These are phyloP conservation scores for Gastrophryne carolinensis DNA, from an alignment of 2,797 vertebrate genomes.

Conservation along the genomic window DNA sequence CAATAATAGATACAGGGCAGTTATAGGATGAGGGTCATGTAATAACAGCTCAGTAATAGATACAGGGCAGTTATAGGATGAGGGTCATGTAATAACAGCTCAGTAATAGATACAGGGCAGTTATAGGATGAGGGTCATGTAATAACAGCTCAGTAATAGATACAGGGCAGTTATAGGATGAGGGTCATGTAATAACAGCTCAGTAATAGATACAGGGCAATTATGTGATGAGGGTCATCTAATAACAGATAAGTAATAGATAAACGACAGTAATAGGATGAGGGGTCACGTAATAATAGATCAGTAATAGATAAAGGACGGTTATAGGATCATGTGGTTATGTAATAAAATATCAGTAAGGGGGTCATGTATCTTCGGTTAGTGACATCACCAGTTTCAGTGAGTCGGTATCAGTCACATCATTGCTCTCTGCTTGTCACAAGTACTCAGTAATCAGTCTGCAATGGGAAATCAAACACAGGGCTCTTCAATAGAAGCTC, in stretches of 20 bases:
- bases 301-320: neutral
- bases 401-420: neutral
- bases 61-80: neutral
- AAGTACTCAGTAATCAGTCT: conserved; percentile 7
- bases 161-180: neutral
- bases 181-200: neutral
- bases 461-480: conserved; percentile 18
- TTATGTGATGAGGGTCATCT: too few species aligned
- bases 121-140: neutral
- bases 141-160: neutral
- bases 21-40: neutral
- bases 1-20: neutral
- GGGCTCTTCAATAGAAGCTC: neutral
- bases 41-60: neutral
- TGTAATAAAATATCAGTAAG: neutral
- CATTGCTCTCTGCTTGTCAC: neutral
- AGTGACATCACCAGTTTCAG: neutral
- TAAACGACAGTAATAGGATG: neutral
- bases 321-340: neutral
- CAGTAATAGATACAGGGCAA: too few species aligned
- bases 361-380: neutral
- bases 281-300: neutral
- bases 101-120: neutral
- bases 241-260: neutral
- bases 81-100: neutral